Percentiles rank a stretch among this genome's conserved stretches.
These are phyloP conservation scores for Phacellophora camtschatica DNA, from an alignment of 30 jellyfish, hydroid and myxozoan species.

Conservation along the genomic window DNA sequence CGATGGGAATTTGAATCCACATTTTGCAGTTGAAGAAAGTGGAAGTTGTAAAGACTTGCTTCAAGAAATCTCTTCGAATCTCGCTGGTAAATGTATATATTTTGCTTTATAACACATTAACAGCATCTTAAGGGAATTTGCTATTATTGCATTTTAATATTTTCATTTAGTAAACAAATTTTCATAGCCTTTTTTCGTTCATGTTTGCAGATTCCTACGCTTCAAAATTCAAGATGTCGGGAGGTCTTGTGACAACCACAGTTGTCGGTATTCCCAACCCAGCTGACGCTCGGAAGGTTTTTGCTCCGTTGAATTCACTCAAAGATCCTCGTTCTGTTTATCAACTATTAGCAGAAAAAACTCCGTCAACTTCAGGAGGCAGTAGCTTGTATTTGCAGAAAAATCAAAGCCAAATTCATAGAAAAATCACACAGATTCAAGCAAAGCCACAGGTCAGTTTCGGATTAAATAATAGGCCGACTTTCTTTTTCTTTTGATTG, in stretches of 20 bases:
- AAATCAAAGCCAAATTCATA: not conserved
- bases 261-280: conserved; percentile 20
- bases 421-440: conserved; percentile 5
- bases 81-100: conserved; percentile 1
- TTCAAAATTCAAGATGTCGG: conserved; percentile 59
- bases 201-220: not conserved
- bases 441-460: conserved; percentile 53
- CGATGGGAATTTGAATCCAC: not conserved
- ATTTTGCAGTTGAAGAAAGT: not conserved
- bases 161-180: not conserved
- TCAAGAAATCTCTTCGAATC: conserved; percentile 17
- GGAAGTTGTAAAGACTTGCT: not conserved
- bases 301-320: conserved; percentile 52
- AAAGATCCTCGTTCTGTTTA: conserved; percentile 46
- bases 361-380: conserved; percentile 39
- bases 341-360: conserved; percentile 37
- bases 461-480: not conserved
- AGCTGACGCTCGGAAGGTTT: conserved; percentile 39
- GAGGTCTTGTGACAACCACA: conserved; percentile 2
- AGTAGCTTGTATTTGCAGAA: conserved; percentile 9
- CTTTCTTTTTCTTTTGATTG: not conserved
- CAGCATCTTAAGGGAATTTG: not conserved
- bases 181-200: not conserved
- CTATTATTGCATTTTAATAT: not conserved
- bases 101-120: not conserved